These are phyloP conservation scores for Drosophila acutilabella DNA, from an alignment of 2,888 invertebrate species.

Conservation along the genomic window DNA sequence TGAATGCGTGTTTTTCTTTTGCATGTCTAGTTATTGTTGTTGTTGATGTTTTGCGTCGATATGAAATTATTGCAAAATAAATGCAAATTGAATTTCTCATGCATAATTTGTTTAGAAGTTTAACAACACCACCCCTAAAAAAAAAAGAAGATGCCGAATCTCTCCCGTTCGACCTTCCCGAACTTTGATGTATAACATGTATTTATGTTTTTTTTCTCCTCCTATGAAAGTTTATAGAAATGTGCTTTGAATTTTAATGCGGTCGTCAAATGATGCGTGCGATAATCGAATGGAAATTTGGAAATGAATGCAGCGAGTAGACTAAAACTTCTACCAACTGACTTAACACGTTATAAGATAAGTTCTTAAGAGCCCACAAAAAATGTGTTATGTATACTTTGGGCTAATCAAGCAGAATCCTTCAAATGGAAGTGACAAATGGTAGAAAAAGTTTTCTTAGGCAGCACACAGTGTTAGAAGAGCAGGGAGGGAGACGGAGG, in stretches of 20 bases:
- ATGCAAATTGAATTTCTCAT: constrained; percentile 81
- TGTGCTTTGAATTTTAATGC: constrained; percentile 74
- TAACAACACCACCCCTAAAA: constrained; percentile 47
- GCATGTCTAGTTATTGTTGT: constrained; percentile 46
- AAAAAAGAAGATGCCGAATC: constrained; percentile 3
- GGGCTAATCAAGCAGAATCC: background rate
- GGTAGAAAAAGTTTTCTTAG: background rate
- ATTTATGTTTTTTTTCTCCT: constrained; percentile 22
- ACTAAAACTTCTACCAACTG: constrained; percentile 12
- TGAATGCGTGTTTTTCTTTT: constrained; percentile 65
- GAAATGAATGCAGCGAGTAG: constrained; percentile 24
- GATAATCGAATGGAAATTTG: constrained; percentile 51
- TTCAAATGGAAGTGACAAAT: background rate
- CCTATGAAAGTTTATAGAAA: constrained; percentile 47
- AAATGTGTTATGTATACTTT: constrained; percentile 2
- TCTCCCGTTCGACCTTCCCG: constrained; percentile 13
- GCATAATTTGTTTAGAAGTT: constrained; percentile 78
- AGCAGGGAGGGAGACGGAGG: background rate
- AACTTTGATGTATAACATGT: constrained; percentile 70
- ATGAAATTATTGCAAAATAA: constrained; percentile 81
- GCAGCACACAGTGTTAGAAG: no score
- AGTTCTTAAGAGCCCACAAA: constrained; percentile 2
- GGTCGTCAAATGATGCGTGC: constrained; percentile 53
- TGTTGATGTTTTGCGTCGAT: constrained; percentile 62
- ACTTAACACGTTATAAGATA: constrained; percentile 33